Base-by-base conservation (phyloP, 2,113 vertebrate genomes). In the Gopherus flavomarginatus region DNA sequence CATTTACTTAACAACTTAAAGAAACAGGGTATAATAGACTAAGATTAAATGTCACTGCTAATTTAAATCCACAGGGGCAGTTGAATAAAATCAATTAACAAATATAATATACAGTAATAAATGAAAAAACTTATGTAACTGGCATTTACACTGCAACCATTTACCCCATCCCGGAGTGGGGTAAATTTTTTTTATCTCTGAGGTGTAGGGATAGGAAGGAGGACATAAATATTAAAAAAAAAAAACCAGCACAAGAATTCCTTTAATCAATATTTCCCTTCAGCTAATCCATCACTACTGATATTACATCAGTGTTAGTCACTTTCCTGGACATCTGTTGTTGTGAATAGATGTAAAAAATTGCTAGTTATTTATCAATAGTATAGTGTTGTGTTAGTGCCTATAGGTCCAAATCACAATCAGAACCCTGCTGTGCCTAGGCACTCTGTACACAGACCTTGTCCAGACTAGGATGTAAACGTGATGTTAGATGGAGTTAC, bases 271-370 rank as follows among this genome's bases (percentile, higher is more conserved):
- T 49, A 35, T 54, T 77, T 77, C 42, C 19, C 65, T 50, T 78
- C 54, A 78, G 47, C 38, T 56, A 26, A 83, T 96, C 85, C 56
- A 62, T 90, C 75, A 29, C 90, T 93, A 50, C 38, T 52, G 54
- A 10, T 92, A 53, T 77, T 97, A 81, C 90, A 85, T 96, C 84
- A 85, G 90, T 89, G 79, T 97, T 96, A 97, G 59, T 96, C 95
- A 97, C 69, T 59, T 79, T 90, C 87, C 42, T 89, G 81, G 79
- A 57, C 80, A 96, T 91, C 92, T 95, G 91, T 81, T 84, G 90
- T 56, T 81, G 50, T 94, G 83, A 92, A 92, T 89, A 94, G 31
- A 8, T 4, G 16, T 35, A 16, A 35, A 16, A 6, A 81, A 88
- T 38, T 59, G 72, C 38, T 90, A 85, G 84, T 86, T 87, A 81